Evolutionary conservation across 2,113 vertebrate species (phyloP), one percentile per base, ranked within the genome.

Genomic region (Hipposideros armiger): DNA sequence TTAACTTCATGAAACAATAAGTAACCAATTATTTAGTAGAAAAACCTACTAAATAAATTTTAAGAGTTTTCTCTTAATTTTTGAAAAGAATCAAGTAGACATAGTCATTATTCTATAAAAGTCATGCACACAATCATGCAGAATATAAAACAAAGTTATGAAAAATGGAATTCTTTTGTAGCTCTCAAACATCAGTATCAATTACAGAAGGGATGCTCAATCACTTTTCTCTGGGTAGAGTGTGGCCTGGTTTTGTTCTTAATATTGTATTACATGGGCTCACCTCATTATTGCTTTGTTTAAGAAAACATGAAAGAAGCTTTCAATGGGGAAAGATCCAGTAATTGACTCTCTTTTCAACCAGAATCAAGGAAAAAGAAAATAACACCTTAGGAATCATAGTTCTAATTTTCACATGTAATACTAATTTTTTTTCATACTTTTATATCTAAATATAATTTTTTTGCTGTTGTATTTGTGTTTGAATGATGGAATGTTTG

Each of bases 121-220:
- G 7, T 40, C 22, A 69, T 24, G 6, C 2, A 54, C 7, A 60
- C 4, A 60, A 42, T 47, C 45, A 40, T 16, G 6, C 1, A 64
- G 50, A 90, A 82, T 82, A 77, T 73, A 72, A 81, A 91, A 60
- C 26, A 66, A 73, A 93, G 15, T 62, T 20, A 77, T 62, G 60
- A 85, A 77, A 91, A 92, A 74, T 85, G 5, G 26, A 85, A 7
- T 80, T 2, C 1, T 77, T 66, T 69, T 40, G 9, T 28, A 11
- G 36, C 4, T 77, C 11, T 95, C 16, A 56, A 32, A 5, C 4
- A 4, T 7, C 0, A 60, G 3, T 5, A 15, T 30, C 17, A 58
- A 1, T 84, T 36, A 26, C 1, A 58, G 58, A 52, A 77, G 7
- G 42, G 19, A 4, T 64, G 28, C 4, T 17, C 0, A 14, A 11